Conservation (phyloP, 1,140 invertebrate species). For the Drosophila miranda region DNA sequence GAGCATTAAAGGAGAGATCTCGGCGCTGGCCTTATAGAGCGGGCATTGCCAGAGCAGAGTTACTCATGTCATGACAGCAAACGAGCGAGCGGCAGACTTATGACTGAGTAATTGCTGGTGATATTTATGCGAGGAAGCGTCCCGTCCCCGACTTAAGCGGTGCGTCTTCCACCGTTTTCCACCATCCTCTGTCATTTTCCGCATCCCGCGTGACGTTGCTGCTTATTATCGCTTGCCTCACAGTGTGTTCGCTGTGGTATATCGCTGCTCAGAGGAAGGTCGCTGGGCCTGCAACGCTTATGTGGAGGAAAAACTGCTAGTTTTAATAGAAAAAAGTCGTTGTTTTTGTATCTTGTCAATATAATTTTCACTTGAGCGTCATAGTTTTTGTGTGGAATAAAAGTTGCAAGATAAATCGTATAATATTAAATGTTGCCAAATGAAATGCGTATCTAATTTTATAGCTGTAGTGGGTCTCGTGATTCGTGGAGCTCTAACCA, state of each 20-base stretch:
- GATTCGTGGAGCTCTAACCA: constrained; percentile 20
- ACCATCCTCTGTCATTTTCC: background rate
- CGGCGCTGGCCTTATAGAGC: constrained; percentile 72
- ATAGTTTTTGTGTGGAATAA: background rate
- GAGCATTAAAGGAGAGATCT: constrained; percentile 63
- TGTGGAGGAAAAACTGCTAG: too few relatives aligned
- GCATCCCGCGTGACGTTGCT: background rate
- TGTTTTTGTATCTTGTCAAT: background rate
- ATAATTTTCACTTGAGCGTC: background rate
- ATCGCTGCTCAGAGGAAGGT: constrained; percentile 17
- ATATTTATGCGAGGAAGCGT: constrained; percentile 82
- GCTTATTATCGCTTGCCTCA: constrained; percentile 70
- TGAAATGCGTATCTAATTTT: background rate
- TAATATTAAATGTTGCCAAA: too few relatives aligned
- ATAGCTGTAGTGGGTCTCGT: constrained; percentile 43
- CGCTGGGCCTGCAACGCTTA: too few relatives aligned
- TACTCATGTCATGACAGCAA: constrained; percentile 80
- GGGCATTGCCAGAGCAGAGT: constrained; percentile 64
- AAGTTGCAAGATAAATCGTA: too few relatives aligned
- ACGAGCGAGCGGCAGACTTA: constrained; percentile 81
- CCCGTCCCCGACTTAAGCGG: constrained; percentile 59
- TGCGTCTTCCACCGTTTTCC: constrained; percentile 7
- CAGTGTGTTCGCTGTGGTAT: constrained; percentile 52
- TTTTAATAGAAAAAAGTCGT: too few relatives aligned
- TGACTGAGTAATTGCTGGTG: constrained; percentile 82